Conservation (phyloP, 2,113 vertebrate genomes). For the cattle (Bos taurus) region DNA sequence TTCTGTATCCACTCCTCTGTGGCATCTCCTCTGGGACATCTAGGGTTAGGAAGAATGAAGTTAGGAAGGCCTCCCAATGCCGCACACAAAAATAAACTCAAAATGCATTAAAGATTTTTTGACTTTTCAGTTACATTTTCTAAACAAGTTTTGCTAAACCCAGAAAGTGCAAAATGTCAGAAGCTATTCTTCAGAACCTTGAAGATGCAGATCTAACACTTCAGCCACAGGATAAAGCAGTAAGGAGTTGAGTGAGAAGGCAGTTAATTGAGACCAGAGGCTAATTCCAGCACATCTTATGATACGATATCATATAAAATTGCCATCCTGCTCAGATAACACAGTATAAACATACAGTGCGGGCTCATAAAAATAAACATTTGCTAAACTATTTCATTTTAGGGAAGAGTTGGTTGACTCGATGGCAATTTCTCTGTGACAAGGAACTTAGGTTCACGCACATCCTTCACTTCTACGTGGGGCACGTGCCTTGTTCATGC, state of each 20-base stretch:
- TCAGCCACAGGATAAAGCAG: not conserved
- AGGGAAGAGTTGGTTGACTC: not conserved
- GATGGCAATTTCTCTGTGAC: not conserved
- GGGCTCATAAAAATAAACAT: not conserved
- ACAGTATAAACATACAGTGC: not conserved
- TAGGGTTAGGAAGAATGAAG: not conserved
- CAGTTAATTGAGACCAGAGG: not conserved
- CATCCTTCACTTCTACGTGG: not conserved
- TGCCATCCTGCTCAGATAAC: not conserved
- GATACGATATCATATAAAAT: not conserved
- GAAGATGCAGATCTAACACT: not conserved
- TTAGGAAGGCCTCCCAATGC: not conserved
- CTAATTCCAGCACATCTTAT: not conserved
- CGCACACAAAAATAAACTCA: not conserved
- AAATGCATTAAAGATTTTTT: not conserved
- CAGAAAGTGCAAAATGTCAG: conserved; percentile 1
- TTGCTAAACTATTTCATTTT: not conserved
- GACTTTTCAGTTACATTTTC: not conserved
- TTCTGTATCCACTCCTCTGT: not conserved
- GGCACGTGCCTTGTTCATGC: not conserved
- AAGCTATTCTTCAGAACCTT: not conserved
- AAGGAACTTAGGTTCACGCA: not conserved
- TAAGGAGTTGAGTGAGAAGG: not conserved
- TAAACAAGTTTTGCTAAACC: not conserved
- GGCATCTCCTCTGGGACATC: not conserved